These are phyloP conservation scores for Stenolophus ochropezus DNA, from an alignment of 2,888 invertebrate species.

Conservation along the genomic window DNA sequence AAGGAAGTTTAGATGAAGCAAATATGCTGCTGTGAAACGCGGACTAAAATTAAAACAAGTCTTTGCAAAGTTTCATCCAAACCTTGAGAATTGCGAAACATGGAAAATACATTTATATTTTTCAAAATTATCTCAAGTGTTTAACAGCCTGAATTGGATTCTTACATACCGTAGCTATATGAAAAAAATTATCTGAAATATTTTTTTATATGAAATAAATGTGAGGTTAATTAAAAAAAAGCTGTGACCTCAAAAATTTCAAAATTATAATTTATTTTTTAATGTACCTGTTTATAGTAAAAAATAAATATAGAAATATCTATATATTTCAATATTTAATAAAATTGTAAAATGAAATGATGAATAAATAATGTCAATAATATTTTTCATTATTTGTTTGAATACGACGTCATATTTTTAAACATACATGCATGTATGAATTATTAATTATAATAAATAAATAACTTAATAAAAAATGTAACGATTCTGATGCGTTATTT, in stretches of 20 bases:
- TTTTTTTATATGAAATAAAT: no score
- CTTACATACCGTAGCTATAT: no score
- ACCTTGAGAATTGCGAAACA: constrained; percentile 29
- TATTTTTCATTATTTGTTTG: neutral
- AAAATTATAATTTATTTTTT: neutral
- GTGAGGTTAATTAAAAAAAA: no score
- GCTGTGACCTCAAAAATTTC: no score
- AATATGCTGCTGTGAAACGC: constrained; percentile 21
- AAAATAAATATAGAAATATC: neutral
- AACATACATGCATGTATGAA: neutral
- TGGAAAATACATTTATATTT: constrained; percentile 31
- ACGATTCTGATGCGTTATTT: neutral
- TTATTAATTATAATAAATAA: neutral
- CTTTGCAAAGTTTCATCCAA: constrained; percentile 18
- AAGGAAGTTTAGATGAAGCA: constrained; percentile 13
- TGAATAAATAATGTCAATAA: neutral
- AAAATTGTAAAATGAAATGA: neutral
- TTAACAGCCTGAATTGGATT: no score
- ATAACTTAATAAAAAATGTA: neutral
- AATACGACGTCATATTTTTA: neutral
- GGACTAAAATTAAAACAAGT: constrained; percentile 30
- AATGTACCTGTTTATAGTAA: neutral
- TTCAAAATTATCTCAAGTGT: neutral
- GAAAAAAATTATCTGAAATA: no score
- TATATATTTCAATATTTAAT: neutral